Evolutionary conservation across 2,888 invertebrate species (phyloP).

Genomic region (Gastracanthus pulcherrimus): DNA sequence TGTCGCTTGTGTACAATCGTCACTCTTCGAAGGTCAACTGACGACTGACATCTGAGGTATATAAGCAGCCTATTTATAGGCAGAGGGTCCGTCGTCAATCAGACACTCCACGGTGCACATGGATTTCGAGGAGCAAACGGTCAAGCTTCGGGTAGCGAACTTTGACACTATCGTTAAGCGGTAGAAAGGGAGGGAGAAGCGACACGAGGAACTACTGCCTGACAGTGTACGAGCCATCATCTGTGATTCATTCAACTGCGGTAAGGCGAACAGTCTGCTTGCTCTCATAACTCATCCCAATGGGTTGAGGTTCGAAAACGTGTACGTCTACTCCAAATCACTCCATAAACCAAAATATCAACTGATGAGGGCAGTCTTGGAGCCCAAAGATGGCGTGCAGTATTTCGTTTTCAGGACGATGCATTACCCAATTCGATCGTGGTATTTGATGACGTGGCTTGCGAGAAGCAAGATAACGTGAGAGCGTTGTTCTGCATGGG

Average conservation of each 20-base stretch:
- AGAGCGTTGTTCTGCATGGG: no score
- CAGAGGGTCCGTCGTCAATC: no score
- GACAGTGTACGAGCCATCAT: slow-evolving; percentile 58
- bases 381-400: not conserved
- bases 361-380: not conserved
- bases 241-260: slow-evolving; percentile 59
- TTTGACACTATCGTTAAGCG: no score
- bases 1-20: no score
- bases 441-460: slow-evolving; percentile 74
- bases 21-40: not conserved
- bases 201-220: slow-evolving; percentile 53
- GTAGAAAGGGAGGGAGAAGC: no score
- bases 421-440: slow-evolving; percentile 60
- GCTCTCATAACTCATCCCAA: no score
- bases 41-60: not conserved
- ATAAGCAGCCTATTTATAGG: no score
- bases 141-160: no score
- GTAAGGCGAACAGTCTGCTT: slow-evolving; percentile 61
- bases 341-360: not conserved
- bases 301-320: no score
- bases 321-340: slow-evolving; percentile 46
- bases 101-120: no score
- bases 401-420: not conserved
- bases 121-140: not conserved
- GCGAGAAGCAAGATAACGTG: slow-evolving; percentile 62